Percentiles rank a stretch among this genome's conserved stretches.
These are phyloP conservation scores for Muscicapa adusta DNA, from an alignment of 2,113 vertebrate species.

Conservation along the genomic window DNA sequence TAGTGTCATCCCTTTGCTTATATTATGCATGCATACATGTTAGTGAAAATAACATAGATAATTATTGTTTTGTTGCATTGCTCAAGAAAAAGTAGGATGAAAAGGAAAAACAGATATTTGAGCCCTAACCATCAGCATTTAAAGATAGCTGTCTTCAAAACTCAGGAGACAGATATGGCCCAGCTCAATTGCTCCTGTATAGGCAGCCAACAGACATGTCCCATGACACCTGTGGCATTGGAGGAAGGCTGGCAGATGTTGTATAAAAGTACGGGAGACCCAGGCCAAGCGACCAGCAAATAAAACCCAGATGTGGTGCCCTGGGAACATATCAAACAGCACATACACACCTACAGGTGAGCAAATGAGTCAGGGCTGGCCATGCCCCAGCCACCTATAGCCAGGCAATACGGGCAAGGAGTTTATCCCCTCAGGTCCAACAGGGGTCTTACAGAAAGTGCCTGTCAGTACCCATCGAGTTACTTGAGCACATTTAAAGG, in stretches of 20 bases:
- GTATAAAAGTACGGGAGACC: neutral
- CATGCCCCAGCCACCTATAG: neutral
- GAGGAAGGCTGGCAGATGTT: neutral
- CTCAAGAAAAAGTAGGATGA: neutral
- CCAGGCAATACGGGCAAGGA: neutral
- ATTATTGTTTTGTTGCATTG: neutral
- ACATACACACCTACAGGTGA: neutral
- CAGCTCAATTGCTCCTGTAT: neutral
- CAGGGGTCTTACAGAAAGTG: neutral
- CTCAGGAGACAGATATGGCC: neutral
- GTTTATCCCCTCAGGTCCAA: neutral
- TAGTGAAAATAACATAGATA: neutral
- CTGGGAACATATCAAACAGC: neutral
- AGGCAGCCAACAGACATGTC: neutral
- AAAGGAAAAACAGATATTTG: neutral
- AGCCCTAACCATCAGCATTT: neutral
- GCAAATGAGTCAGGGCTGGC: neutral
- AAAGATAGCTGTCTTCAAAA: neutral
- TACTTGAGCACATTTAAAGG: neutral
- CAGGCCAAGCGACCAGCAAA: neutral
- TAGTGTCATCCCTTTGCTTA: neutral
- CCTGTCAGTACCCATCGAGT: fast-evolving
- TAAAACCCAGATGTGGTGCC: neutral
- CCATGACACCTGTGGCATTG: neutral
- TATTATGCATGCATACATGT: neutral